These are phyloP conservation scores for Archilochus colubris DNA, from an alignment of 2,113 vertebrate genomes.

Conservation along the genomic window DNA sequence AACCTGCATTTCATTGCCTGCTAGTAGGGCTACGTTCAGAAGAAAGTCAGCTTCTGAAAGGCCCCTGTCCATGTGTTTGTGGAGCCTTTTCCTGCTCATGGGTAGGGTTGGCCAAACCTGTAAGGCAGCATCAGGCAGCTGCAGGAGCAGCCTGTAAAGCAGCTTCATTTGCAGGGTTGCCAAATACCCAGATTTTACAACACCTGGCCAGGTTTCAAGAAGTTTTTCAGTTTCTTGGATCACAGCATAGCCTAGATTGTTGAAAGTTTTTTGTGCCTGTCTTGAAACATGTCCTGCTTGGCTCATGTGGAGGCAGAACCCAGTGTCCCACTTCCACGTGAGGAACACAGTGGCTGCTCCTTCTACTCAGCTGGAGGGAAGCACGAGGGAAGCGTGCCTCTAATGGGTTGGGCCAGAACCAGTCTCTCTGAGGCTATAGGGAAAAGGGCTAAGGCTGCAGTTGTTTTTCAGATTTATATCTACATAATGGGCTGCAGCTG, in stretches of 20 bases:
- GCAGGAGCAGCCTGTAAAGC: background rate
- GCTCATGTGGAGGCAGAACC: background rate
- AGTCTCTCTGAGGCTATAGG: background rate
- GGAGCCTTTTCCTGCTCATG: background rate
- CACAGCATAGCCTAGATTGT: background rate
- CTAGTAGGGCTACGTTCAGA: background rate
- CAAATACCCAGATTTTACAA: conserved; percentile 34
- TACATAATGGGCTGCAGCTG: conserved; percentile 1
- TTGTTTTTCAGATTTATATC: conserved; percentile 37
- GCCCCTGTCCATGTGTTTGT: rapidly evolving
- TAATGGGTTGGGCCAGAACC: background rate
- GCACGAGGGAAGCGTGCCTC: rapidly evolving
- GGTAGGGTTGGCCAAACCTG: background rate
- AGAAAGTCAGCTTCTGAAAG: background rate
- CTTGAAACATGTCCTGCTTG: conserved; percentile 1
- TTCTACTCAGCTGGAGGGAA: background rate
- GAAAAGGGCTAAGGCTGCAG: background rate
- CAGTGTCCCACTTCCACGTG: rapidly evolving
- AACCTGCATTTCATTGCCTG: background rate
- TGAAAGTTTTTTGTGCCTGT: background rate
- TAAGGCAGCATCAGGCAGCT: background rate
- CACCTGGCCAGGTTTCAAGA: background rate
- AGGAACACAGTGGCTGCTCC: background rate
- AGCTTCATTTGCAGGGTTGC: background rate
- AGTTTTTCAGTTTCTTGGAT: background rate